Evolutionary conservation across 2,113 vertebrate genomes (phyloP).

Genomic region (Labeo rohita): DNA sequence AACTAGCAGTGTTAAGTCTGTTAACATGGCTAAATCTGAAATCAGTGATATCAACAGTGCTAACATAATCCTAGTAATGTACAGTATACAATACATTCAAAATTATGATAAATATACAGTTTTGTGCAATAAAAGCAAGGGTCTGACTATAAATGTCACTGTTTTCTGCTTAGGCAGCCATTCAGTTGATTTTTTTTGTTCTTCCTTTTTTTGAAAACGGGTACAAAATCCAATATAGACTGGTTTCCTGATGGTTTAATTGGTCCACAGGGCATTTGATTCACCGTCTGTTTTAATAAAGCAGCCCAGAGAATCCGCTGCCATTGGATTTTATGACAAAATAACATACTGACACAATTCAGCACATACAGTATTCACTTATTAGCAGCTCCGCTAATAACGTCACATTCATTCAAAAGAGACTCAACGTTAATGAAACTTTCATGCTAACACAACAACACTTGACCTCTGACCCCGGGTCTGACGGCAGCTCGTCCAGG

Average conservation of each 20-base stretch:
- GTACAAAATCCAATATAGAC: conserved; percentile 66
- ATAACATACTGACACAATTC: conserved; percentile 66
- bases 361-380: conserved; percentile 68
- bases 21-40: not conserved
- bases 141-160: not conserved
- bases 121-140: not conserved
- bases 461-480: not conserved
- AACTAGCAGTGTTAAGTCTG: not conserved
- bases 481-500: not conserved
- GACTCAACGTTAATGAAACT: not conserved
- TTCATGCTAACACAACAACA: not conserved
- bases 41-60: not conserved
- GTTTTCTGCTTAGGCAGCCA: not conserved
- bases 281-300: conserved; percentile 69
- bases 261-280: conserved; percentile 69
- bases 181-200: not conserved
- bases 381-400: conserved; percentile 56
- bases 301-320: conserved; percentile 64
- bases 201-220: conserved; percentile 52
- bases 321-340: conserved; percentile 77
- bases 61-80: not conserved
- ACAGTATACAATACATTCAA: not conserved
- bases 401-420: not conserved
- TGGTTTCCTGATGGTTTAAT: conserved; percentile 75
- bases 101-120: not conserved